Percentiles rank a stretch among this genome's conserved stretches.
Conservation (phyloP, 2,113 vertebrate species). For the Cyphomyrus discorhynchus region DNA sequence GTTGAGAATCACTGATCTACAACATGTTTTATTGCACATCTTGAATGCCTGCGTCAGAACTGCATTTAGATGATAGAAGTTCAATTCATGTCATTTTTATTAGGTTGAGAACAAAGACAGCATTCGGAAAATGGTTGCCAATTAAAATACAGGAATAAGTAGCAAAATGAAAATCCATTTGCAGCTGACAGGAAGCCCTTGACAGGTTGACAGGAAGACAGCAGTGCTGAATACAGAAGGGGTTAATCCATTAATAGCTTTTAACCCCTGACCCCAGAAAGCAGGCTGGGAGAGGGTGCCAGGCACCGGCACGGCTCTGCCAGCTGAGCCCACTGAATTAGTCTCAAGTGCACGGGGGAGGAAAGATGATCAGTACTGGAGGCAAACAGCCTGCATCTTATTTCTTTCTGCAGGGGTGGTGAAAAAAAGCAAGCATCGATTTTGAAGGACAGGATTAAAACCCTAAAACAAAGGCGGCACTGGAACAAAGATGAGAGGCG, state of each 20-base stretch:
- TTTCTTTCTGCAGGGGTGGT: background rate
- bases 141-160: background rate
- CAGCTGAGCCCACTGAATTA: background rate
- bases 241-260: constrained; percentile 29
- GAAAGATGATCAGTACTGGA: background rate
- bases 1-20: background rate
- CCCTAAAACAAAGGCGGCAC: background rate
- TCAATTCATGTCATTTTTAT: background rate
- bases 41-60: background rate
- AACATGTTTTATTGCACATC: background rate
- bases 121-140: background rate
- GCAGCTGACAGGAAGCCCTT: background rate
- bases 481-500: background rate
- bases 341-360: constrained; percentile 8
- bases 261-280: constrained; percentile 16
- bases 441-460: background rate
- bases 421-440: background rate
- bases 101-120: background rate
- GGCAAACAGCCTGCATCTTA: background rate
- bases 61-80: background rate
- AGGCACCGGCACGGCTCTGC: background rate
- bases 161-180: background rate
- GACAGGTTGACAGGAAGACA: background rate
- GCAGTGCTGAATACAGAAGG: background rate
- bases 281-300: background rate